A percentile compares a stretch with the other conserved stretches of the same genome.
Evolutionary conservation across 1,140 invertebrate genomes (phyloP).

Genomic region (Arctopsyche grandis): DNA sequence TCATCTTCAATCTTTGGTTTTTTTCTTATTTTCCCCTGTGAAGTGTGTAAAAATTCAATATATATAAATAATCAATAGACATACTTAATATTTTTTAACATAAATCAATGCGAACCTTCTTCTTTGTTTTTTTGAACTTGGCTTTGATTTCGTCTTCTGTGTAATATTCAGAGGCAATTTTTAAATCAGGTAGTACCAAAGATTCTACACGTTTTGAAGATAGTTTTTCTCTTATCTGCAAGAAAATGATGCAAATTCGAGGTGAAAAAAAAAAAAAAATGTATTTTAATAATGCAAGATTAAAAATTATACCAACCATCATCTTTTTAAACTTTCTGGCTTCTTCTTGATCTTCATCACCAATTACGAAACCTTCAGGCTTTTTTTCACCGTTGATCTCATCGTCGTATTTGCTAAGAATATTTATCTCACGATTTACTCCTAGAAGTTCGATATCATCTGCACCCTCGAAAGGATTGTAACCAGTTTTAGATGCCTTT

Average conservation of each 20-base stretch:
- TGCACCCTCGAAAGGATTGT: conserved; percentile 89
- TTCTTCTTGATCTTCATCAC: conserved; percentile 66
- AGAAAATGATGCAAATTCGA: conserved; percentile 40
- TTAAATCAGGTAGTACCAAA: conserved; percentile 73
- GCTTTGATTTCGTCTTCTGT: conserved; percentile 84
- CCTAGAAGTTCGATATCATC: conserved; percentile 66
- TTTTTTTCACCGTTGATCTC: conserved; percentile 86
- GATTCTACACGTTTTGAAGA: conserved; percentile 79
- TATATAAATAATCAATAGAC: no score
- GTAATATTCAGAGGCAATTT: conserved; percentile 89
- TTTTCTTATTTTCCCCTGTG: conserved; percentile 65
- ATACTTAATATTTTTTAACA: no score
- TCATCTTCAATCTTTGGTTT: conserved; percentile 66
- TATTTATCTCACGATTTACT: conserved; percentile 78
- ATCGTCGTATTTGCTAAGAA: conserved; percentile 96
- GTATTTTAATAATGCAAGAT: not conserved
- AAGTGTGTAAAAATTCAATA: conserved; percentile 8
- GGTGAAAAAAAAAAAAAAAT: conserved; percentile 30
- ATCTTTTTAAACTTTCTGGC: conserved; percentile 58
- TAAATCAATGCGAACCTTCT: conserved; percentile 73
- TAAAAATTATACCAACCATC: conserved; percentile 57
- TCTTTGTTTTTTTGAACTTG: conserved; percentile 94
- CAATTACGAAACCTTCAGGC: conserved; percentile 83
- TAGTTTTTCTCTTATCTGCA: conserved; percentile 67
- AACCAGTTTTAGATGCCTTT: conserved; percentile 86